Percentiles rank a stretch among this genome's conserved stretches.
Conservation (phyloP, 2,888 invertebrate genomes). For the Eupithecia insigniata region DNA sequence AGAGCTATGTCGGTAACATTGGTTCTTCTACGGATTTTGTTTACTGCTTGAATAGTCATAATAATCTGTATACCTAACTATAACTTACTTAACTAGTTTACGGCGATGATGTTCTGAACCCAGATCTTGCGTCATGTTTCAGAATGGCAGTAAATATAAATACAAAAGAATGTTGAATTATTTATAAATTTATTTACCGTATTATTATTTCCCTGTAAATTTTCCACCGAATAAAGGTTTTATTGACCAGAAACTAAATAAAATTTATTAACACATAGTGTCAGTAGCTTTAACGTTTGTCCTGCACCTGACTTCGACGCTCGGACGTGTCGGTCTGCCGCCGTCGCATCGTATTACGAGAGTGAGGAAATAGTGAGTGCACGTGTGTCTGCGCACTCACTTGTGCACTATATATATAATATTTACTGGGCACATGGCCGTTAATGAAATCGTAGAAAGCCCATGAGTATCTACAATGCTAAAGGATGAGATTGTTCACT, state of each 20-base stretch:
- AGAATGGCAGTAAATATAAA: background rate
- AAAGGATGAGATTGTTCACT: too few species aligned
- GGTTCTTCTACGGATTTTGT: too few species aligned
- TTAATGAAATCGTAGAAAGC: background rate
- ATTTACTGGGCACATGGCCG: background rate
- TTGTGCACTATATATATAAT: background rate
- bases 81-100: background rate
- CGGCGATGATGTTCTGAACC: background rate
- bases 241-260: background rate
- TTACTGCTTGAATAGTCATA: background rate
- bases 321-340: background rate
- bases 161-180: background rate
- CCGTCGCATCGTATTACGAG: background rate
- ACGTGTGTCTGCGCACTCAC: background rate
- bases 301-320: background rate
- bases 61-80: background rate
- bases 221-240: background rate
- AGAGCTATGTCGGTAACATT: too few species aligned
- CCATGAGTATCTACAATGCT: background rate
- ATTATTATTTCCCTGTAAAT: background rate
- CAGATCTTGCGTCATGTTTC: conserved; percentile 1
- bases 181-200: background rate
- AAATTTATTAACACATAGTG: background rate
- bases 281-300: background rate
- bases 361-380: background rate